Percentiles rank a stretch among this genome's conserved stretches.
Evolutionary conservation across 2,113 vertebrate genomes (phyloP).

Genomic region (Paralichthys olivaceus): DNA sequence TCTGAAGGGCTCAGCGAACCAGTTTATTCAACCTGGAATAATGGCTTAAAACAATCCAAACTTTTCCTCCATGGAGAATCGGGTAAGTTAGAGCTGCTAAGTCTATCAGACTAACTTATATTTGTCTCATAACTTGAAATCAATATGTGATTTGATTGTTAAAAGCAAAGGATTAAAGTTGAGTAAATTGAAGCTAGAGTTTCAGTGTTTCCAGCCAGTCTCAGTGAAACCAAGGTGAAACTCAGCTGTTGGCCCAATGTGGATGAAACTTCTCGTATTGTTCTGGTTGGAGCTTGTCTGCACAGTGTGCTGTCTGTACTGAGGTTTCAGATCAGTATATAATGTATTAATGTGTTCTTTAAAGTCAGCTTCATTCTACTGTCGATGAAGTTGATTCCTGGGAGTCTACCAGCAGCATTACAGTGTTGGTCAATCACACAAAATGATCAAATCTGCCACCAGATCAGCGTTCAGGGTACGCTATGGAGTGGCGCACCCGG

Average conservation of each 20-base stretch:
- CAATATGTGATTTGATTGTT: not conserved
- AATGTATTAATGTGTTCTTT: not conserved
- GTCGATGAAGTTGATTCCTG: not conserved
- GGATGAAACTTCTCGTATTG: not conserved
- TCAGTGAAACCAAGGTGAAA: conserved; percentile 3
- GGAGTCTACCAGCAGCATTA: not conserved
- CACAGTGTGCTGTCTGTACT: too few species aligned
- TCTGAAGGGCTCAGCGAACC: not conserved
- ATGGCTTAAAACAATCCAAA: conserved; percentile 19
- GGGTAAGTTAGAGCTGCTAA: conserved; percentile 25
- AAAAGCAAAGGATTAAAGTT: not conserved
- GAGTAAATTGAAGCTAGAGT: not conserved
- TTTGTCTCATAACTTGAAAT: conserved; percentile 7
- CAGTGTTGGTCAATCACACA: not conserved
- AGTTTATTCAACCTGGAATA: not conserved
- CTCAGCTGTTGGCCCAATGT: not conserved
- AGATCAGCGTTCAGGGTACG: not conserved
- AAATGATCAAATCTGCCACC: not conserved
- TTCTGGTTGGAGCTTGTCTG: not conserved
- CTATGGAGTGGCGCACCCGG: not conserved
- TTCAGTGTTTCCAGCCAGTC: conserved; percentile 4
- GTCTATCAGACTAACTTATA: not conserved
- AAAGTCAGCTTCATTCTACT: not conserved
- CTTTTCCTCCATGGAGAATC: conserved; percentile 10
- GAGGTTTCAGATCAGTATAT: not conserved